phyloP scores from a whole-genome alignment of 2,888 invertebrate genomes.

The Lycaena phlaeas region DNA sequence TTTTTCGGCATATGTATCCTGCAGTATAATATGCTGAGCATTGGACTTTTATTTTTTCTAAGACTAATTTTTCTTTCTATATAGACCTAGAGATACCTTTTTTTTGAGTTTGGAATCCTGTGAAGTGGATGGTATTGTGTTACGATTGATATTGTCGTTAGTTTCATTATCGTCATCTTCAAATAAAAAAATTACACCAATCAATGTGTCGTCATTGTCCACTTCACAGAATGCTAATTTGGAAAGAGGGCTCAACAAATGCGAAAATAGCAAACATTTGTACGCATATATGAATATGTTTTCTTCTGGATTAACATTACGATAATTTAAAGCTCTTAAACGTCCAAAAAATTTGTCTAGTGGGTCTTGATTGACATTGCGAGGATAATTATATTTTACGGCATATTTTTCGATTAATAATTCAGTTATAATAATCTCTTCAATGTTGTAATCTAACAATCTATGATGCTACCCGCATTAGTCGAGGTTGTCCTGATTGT shows the following conservation, averaged over 20 bases:
- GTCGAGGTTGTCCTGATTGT: constrained; percentile 7
- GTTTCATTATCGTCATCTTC: neutral
- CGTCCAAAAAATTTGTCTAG: constrained; percentile 23
- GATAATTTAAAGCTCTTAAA: constrained; percentile 21
- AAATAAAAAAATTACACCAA: constrained; percentile 8
- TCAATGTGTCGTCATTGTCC: constrained; percentile 5
- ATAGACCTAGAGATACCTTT: neutral
- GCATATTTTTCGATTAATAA: constrained; percentile 17
- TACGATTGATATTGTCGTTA: neutral
- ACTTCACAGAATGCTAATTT: constrained; percentile 4
- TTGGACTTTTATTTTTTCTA: constrained; percentile 13
- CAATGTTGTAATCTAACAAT: constrained; percentile 19
- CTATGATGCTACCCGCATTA: constrained; percentile 16
- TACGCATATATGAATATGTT: constrained; percentile 19
- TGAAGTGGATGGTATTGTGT: neutral
- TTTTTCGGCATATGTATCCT: constrained; percentile 14
- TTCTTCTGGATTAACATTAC: constrained; percentile 21
- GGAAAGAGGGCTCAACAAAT: constrained; percentile 9
- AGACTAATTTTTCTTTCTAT: neutral
- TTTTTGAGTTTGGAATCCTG: neutral
- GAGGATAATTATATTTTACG: constrained; percentile 17
- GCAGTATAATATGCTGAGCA: constrained; percentile 14
- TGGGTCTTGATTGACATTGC: constrained; percentile 22
- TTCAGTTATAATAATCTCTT: constrained; percentile 18
- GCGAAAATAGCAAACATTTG: constrained; percentile 18